Base-by-base conservation (phyloP, 2,888 invertebrate genomes). In the Hyposoter didymator region DNA sequence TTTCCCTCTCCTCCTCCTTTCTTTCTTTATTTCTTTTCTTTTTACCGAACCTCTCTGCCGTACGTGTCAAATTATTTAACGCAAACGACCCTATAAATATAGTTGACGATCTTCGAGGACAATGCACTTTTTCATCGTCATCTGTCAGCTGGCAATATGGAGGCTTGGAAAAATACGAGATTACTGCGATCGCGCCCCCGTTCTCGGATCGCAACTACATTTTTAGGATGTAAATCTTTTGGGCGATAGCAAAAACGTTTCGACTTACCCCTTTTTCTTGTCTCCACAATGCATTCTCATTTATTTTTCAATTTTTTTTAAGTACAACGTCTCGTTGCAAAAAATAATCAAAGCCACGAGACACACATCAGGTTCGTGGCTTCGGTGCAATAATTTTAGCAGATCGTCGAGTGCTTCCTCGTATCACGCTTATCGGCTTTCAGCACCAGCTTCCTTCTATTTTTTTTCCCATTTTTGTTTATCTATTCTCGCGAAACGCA, bases 41-140 rank as follows among this genome's bases (percentile, higher is more conserved):
- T 70, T 55, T 59, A 59, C 32, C 47, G 49, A 19, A 47, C 62
- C 70, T 70, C 49, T 59, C 22, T 6, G 2, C 6, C 78, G 59
- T 75, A 67, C 69, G 59, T 75, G 81, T 82, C 81, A 67, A 74
- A 82, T 82, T 75, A 69, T 69, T 82, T 55, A 74, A 74, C 62
- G 74, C 47, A 82, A 82, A 82, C 47, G 81, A 49, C 74, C 39
- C 43, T 67, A 75, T 66, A 81, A 67, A 75, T 75, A 67, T 45
- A 75, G 49, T 73, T 67, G 28, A 75, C 59, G 35, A 62, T 79
- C 72, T 22, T 22, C 6, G 55, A 73, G 43, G 67, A 80, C 45
- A 74, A 70, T 64, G 49, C 19, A 35, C 55, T 55, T 22, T 73
- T 55, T 73, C 35, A 47, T 35, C 49, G 22, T 49, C 73, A 47